These are phyloP conservation scores for Dipodomys ordii DNA, from an alignment of 2,113 vertebrate species.

Conservation along the genomic window DNA sequence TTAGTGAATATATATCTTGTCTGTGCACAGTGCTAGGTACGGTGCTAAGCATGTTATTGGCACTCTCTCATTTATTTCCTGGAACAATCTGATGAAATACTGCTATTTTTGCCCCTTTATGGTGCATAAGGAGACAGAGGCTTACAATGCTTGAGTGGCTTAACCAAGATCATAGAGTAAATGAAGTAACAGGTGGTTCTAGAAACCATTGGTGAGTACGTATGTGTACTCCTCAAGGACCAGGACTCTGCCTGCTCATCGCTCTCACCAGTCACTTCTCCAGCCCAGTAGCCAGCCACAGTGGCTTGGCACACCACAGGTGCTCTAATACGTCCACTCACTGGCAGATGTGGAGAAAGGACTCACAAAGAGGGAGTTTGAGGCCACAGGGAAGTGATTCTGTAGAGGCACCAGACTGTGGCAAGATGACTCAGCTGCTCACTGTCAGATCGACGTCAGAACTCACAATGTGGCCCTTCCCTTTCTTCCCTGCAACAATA, in stretches of 20 bases:
- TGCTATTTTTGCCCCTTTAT: not conserved
- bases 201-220: not conserved
- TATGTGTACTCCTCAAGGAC: not conserved
- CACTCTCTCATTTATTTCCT: not conserved
- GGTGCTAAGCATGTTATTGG: not conserved
- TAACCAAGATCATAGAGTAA: not conserved
- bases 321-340: too few relatives aligned
- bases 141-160: not conserved
- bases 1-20: not conserved
- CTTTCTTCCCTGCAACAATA: conserved; percentile 65
- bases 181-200: not conserved
- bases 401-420: not conserved
- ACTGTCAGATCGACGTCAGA: conserved; percentile 35
- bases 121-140: not conserved
- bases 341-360: not conserved
- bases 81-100: not conserved
- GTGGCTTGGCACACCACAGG: too few relatives aligned
- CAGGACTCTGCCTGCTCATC: not conserved
- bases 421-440: conserved; percentile 63
- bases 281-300: too few relatives aligned
- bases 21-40: not conserved
- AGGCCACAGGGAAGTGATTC: conserved; percentile 55
- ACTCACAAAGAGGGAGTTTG: not conserved
- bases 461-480: conserved; percentile 35
- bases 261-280: too few relatives aligned